Evolutionary conservation across 2,797 vertebrate genomes (phyloP).

Genomic region (Cyclura pinguis): DNA sequence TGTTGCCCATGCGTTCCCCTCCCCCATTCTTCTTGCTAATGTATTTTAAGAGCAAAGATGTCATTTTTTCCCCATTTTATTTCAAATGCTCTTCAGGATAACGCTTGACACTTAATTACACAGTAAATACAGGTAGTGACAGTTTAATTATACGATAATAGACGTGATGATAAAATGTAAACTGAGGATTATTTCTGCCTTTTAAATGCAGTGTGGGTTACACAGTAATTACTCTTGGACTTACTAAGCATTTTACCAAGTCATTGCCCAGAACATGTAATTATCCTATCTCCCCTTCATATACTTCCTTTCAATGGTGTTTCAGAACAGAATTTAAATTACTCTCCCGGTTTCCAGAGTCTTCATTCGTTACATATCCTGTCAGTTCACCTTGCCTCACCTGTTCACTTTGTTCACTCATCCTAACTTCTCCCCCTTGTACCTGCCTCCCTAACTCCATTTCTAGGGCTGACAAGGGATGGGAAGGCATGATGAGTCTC

Average conservation of each 20-base stretch:
- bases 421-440: neutral
- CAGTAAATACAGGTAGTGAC: slow-evolving; percentile 46
- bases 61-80: slow-evolving; percentile 16
- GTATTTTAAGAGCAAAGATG: slow-evolving; percentile 23
- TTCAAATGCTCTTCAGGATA: slow-evolving; percentile 18
- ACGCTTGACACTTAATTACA: slow-evolving; percentile 47
- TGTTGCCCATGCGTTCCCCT: too few relatives aligned
- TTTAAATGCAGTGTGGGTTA: slow-evolving; percentile 41
- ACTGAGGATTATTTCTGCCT: slow-evolving; percentile 36
- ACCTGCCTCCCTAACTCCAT: neutral
- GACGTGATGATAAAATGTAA: slow-evolving; percentile 35
- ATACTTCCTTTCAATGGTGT: slow-evolving; percentile 32
- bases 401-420: slow-evolving; percentile 6
- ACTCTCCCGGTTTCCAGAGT: neutral
- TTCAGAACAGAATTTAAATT: slow-evolving; percentile 45
- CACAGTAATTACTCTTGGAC: slow-evolving; percentile 43
- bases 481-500: neutral
- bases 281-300: slow-evolving; percentile 41
- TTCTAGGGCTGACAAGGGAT: neutral
- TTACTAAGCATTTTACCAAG: slow-evolving; percentile 42
- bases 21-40: neutral
- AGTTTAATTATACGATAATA: slow-evolving; percentile 49
- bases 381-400: rapidly evolving
- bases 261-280: slow-evolving; percentile 18
- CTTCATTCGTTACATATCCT: slow-evolving; percentile 19